Evolutionary conservation across 2,888 invertebrate species (phyloP).

Genomic region (Lasioglossum morio): DNA sequence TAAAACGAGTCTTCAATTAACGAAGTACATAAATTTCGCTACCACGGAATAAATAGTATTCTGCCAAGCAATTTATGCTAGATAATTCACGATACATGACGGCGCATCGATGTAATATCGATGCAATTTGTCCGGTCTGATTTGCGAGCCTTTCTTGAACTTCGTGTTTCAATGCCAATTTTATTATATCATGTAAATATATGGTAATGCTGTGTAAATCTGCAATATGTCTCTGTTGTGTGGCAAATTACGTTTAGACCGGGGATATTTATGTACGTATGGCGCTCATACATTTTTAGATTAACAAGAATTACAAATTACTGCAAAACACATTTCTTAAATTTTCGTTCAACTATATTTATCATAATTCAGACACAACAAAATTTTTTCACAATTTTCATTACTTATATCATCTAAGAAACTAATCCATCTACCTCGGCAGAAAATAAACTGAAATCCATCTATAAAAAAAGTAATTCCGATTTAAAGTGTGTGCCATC

Average conservation of each 20-base stretch:
- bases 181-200: neutral
- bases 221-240: neutral
- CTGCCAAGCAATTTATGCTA: neutral
- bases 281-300: neutral
- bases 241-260: neutral
- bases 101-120: neutral
- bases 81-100: neutral
- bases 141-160: neutral
- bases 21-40: slow-evolving; percentile 8
- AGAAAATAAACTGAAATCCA: too few species aligned
- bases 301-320: neutral
- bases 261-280: neutral
- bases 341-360: too few species aligned
- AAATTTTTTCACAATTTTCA: too few species aligned
- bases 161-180: neutral
- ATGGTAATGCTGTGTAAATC: neutral
- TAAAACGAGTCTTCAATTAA: slow-evolving; percentile 10
- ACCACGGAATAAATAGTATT: neutral
- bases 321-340: too few species aligned
- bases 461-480: too few species aligned
- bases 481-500: too few species aligned
- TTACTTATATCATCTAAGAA: too few species aligned
- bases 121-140: neutral
- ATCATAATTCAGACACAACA: too few species aligned
- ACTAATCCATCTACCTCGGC: too few species aligned